Evolutionary conservation across 2,888 invertebrate species (phyloP).

Genomic region (Nomada ruficornis): DNA sequence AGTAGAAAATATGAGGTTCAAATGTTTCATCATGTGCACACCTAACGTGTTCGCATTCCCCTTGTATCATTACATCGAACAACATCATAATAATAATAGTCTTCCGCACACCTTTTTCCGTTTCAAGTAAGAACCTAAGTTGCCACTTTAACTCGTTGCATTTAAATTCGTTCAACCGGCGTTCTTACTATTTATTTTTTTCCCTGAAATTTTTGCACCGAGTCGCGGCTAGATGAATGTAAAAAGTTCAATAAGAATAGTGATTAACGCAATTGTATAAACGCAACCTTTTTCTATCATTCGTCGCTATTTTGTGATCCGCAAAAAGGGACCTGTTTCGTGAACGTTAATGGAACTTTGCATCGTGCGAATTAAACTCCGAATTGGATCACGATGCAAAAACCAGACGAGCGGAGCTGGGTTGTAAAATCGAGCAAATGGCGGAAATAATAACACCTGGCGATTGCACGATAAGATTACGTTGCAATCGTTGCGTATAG

Average conservation of each 20-base stretch:
- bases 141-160: constrained; percentile 8
- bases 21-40: constrained; percentile 21
- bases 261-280: background rate
- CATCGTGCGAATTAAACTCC: constrained; percentile 25
- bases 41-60: constrained; percentile 18
- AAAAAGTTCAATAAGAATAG: background rate
- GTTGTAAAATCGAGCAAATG: constrained; percentile 17
- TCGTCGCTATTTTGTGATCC: background rate
- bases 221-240: background rate
- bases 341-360: background rate
- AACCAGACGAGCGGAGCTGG: background rate
- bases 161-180: constrained; percentile 14
- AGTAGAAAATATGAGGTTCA: constrained; percentile 11
- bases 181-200: background rate
- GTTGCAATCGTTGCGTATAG: constrained; percentile 39
- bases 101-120: background rate
- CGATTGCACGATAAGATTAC: constrained; percentile 43
- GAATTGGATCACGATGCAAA: background rate
- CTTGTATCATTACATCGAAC: constrained; percentile 11
- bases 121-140: background rate
- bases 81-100: constrained; percentile 20
- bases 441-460: constrained; percentile 37
- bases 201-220: constrained; percentile 15
- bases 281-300: background rate
- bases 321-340: background rate